Evolutionary conservation across 2,797 vertebrate genomes (phyloP).

Genomic region (Tokudaia tokunoshimensis): DNA sequence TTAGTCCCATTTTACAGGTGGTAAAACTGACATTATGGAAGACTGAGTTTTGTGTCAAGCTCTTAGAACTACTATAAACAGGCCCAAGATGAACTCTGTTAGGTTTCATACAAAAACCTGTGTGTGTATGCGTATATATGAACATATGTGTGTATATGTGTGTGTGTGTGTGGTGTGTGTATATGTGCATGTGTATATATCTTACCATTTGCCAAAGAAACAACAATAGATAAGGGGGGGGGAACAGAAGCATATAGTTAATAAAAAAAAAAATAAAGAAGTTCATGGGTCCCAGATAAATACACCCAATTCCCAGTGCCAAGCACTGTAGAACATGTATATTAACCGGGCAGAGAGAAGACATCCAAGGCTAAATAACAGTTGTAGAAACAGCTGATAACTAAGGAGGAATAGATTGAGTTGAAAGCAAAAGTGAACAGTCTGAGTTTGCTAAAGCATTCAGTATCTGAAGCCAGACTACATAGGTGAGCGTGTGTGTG

Average conservation of each 20-base stretch:
- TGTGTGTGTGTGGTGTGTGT: too few species aligned
- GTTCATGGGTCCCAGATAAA: neutral
- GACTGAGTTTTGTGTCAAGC: neutral
- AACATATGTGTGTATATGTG: neutral
- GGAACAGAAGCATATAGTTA: neutral
- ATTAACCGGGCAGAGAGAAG: neutral
- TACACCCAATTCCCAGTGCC: neutral
- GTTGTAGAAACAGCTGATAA: neutral
- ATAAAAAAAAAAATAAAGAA: conserved; percentile 21
- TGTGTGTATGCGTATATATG: rapidly evolving
- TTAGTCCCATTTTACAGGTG: neutral
- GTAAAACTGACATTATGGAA: conserved; percentile 15
- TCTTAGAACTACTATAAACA: conserved; percentile 25
- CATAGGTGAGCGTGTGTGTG: too few species aligned
- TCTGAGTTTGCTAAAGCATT: neutral
- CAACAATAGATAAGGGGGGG: neutral
- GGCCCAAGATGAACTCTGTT: neutral
- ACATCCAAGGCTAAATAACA: neutral
- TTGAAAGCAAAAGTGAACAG: neutral
- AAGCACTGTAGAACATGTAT: neutral
- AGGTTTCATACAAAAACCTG: conserved; percentile 21
- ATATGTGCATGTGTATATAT: neutral
- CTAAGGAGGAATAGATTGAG: neutral
- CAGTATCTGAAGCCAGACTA: neutral
- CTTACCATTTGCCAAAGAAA: neutral